A percentile compares a stretch with the other conserved stretches of the same genome.
Conservation (phyloP, 2,797 vertebrate genomes). For the Cynodonichthys magdalenae region DNA sequence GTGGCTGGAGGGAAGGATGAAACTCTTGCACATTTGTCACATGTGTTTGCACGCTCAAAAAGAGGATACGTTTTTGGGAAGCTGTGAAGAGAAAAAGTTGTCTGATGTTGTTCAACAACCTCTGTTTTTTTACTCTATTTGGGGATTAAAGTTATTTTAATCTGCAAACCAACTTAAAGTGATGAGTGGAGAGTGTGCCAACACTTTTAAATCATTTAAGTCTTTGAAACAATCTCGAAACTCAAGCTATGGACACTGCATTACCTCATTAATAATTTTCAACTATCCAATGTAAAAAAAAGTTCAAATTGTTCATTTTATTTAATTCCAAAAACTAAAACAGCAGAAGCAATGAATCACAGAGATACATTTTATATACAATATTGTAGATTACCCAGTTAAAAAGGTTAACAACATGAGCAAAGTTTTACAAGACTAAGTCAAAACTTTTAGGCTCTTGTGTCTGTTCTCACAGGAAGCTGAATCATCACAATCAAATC, state of each 20-base stretch:
- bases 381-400: neutral
- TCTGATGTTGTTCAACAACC: no score
- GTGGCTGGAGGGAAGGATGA: constrained; percentile 27
- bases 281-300: no score
- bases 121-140: neutral
- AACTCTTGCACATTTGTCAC: constrained; percentile 36
- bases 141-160: no score
- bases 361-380: neutral
- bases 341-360: no score
- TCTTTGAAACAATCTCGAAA: no score
- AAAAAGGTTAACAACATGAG: neutral
- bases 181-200: no score
- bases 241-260: no score
- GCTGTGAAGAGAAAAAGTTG: constrained; percentile 30
- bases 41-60: constrained; percentile 37
- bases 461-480: constrained; percentile 16
- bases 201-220: no score
- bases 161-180: no score
- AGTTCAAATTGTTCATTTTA: no score
- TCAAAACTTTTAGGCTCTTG: constrained; percentile 23
- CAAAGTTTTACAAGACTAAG: neutral
- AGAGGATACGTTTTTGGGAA: constrained; percentile 22
- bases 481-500: constrained; percentile 14
- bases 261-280: no score
- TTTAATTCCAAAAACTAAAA: no score